Conservation (phyloP, 2,113 vertebrate species). For the Cyanoramphus novaezelandiae region DNA sequence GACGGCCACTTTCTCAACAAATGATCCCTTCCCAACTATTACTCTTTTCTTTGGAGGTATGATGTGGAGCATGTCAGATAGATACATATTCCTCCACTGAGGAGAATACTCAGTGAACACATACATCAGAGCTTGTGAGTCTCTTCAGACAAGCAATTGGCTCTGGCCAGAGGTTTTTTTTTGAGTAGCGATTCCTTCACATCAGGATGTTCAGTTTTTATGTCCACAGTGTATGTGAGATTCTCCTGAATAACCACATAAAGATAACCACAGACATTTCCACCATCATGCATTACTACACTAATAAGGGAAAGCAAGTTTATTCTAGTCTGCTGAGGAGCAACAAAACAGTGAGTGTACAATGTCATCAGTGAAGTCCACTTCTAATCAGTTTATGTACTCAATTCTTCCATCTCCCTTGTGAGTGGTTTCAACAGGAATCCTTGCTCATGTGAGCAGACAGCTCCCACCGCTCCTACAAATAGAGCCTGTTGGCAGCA, state of each 20-base stretch:
- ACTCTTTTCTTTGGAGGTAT: not conserved
- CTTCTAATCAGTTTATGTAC: not conserved
- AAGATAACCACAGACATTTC: not conserved
- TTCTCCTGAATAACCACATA: not conserved
- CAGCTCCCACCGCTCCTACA: not conserved
- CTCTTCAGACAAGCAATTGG: not conserved
- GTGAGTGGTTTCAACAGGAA: not conserved
- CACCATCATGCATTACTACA: not conserved
- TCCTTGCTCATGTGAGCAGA: not conserved
- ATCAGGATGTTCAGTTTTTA: not conserved
- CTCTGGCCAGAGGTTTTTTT: not conserved
- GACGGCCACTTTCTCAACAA: not conserved
- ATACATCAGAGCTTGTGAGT: not conserved
- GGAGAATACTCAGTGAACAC: not conserved
- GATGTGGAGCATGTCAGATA: not conserved
- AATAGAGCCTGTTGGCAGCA: not conserved
- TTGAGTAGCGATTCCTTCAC: not conserved
- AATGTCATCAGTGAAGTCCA: not conserved
- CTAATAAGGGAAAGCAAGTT: not conserved
- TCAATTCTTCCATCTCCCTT: not conserved
- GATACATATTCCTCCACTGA: not conserved
- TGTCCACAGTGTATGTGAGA: not conserved
- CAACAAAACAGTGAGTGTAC: not conserved
- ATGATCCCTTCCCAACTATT: not conserved
- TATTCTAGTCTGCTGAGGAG: not conserved